phyloP scores from a whole-genome alignment of 2,888 invertebrate genomes.

The Dromius quadrimaculatus region DNA sequence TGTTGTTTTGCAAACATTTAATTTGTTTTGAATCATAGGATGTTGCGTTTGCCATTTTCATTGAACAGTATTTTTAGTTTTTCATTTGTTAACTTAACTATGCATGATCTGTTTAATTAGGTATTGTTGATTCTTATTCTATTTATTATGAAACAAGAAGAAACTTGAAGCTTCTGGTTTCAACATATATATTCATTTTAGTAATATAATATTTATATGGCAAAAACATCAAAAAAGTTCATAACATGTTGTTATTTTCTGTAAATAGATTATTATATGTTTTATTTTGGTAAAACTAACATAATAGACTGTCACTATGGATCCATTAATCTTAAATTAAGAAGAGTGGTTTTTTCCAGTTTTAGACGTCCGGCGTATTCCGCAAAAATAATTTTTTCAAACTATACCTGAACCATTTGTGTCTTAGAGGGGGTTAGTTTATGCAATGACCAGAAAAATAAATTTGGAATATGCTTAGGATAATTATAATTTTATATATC shows the following conservation, averaged over 20 bases:
- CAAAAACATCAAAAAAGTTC: slow-evolving; percentile 30
- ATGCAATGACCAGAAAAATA: not conserved
- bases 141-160: slow-evolving; percentile 8
- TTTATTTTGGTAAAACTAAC: slow-evolving; percentile 53
- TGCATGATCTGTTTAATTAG: slow-evolving; percentile 15
- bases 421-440: not conserved
- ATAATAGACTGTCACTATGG: slow-evolving; percentile 43
- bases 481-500: not conserved
- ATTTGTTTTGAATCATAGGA: slow-evolving; percentile 14
- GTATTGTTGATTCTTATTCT: slow-evolving; percentile 22
- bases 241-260: slow-evolving; percentile 57
- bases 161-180: slow-evolving; percentile 9
- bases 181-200: slow-evolving; percentile 36
- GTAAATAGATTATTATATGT: slow-evolving; percentile 54
- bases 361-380: slow-evolving; percentile 11
- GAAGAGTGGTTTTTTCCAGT: slow-evolving; percentile 38
- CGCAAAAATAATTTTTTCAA: not conserved
- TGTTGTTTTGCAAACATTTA: slow-evolving; percentile 19
- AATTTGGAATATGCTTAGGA: not conserved
- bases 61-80: slow-evolving; percentile 13
- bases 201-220: slow-evolving; percentile 51
- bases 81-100: slow-evolving; percentile 12
- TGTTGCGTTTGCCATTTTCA: slow-evolving; percentile 29
- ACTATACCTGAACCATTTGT: slow-evolving; percentile 1
- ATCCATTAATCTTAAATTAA: slow-evolving; percentile 51